phyloP scores from a whole-genome alignment of 2,113 vertebrate species.

The Phalacrocorax aristotelis region DNA sequence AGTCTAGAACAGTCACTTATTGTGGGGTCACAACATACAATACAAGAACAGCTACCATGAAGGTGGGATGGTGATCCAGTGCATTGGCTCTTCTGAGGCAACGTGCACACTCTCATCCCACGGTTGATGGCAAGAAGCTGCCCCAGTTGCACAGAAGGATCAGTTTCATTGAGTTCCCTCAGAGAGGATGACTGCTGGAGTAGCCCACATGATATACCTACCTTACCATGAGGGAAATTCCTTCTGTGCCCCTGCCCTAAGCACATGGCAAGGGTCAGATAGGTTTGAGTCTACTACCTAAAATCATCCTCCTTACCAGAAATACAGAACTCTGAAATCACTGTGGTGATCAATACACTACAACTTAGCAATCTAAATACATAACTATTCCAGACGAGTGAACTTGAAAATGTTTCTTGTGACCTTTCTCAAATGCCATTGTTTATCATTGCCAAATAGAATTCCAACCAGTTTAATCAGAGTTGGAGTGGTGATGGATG shows the following conservation, averaged over 20 bases:
- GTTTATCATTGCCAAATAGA: conserved; percentile 30
- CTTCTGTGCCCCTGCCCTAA: fast-evolving
- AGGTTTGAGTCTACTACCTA: background rate
- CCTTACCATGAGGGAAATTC: background rate
- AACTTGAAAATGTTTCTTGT: conserved; percentile 57
- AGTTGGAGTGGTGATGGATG: background rate
- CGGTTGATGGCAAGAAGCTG: background rate
- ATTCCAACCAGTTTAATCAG: conserved; percentile 41
- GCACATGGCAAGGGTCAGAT: background rate
- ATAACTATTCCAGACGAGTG: conserved; percentile 41
- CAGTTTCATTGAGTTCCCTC: background rate
- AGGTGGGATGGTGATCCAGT: background rate
- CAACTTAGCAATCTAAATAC: background rate
- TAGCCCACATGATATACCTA: background rate
- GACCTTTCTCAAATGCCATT: conserved; percentile 70
- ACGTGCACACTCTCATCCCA: background rate
- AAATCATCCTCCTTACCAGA: background rate
- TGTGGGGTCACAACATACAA: too few species aligned
- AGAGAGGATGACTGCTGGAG: background rate
- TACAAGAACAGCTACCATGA: background rate
- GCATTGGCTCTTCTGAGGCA: background rate
- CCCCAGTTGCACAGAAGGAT: background rate
- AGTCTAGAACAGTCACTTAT: background rate
- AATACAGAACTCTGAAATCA: background rate
- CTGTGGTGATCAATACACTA: background rate